Base-by-base conservation (phyloP, 2,113 vertebrate genomes). In the Charina bottae region DNA sequence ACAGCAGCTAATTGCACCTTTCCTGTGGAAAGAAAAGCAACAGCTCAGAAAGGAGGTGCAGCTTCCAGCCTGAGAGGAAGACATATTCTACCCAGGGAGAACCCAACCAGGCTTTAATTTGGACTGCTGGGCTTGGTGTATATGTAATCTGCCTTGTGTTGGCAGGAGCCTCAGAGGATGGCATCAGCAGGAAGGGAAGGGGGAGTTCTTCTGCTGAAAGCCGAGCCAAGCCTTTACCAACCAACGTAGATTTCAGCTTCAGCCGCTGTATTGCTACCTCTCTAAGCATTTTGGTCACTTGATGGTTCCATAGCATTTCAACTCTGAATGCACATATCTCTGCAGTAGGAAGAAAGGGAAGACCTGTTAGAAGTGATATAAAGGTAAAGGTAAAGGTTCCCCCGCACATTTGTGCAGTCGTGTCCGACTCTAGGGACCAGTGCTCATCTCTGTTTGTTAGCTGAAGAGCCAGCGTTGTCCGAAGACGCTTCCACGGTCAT, bases 1-100 rank as follows among this genome's bases (percentile, higher is more conserved):
- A 96, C 90, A 95, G 95, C 93, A 90, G 94, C 94, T 97, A 97
- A 98, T 97, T 97, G 94, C 95, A 97, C 96, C 96, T 96, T 97
- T 96, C 95, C 92, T 93, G 93, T 83, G 89, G 59, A 89, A 92
- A 92, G 87, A 92, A 94, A 87, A 95, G 96, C 94, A 96, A 94
- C 1, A 0, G 94, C 94, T 95, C 87, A 89, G 93, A 96, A 85
- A 93, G 0, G 72, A 93, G 95, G 94, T 91, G 95, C 94, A 92
- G 94, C 97, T 96, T 96, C 94, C 93, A 95, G 94, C 90, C 94
- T 96, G 95, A 96, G 96, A 95, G 91, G 90, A 94, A 94, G 92
- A 95, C 37, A 95, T 88, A 92, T 83, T 46, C 87, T 93, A 97
- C 93, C 56, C 84, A 94, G 55, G 3, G 12, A 92, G 88, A 95